These are phyloP conservation scores for Acrocera orbiculus DNA, from an alignment of 2,888 invertebrate species.

Conservation along the genomic window DNA sequence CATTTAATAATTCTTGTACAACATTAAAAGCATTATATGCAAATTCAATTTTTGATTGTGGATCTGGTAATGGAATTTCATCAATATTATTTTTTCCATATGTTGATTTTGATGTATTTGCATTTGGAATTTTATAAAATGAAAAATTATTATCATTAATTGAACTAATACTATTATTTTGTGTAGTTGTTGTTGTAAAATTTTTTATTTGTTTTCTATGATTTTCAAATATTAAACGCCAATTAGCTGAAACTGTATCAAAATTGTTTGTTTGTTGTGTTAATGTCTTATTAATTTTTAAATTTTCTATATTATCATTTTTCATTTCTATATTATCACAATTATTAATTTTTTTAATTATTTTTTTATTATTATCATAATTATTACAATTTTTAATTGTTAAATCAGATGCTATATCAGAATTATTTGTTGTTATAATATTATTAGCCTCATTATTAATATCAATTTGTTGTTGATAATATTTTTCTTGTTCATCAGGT, in stretches of 20 bases:
- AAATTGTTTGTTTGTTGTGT: too few relatives aligned
- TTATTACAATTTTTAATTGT: background rate
- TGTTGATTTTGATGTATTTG: slow-evolving; percentile 1
- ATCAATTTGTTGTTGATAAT: background rate
- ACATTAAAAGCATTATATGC: slow-evolving; percentile 13
- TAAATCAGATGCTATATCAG: background rate
- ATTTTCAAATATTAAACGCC: background rate
- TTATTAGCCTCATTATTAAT: too few relatives aligned
- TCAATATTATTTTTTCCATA: background rate
- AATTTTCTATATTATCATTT: too few relatives aligned
- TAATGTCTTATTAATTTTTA: too few relatives aligned
- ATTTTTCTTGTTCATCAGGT: background rate
- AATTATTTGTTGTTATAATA: background rate
- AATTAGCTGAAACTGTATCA: too few relatives aligned
- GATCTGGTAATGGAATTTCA: background rate
- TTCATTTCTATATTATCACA: too few relatives aligned
- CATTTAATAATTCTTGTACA: slow-evolving; percentile 14
- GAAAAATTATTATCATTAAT: too few relatives aligned
- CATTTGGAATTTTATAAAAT: slow-evolving; percentile 1
- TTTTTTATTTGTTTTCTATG: background rate
- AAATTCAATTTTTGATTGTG: slow-evolving; percentile 7
- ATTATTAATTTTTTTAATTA: too few relatives aligned
- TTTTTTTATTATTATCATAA: background rate
- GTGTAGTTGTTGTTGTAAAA: background rate
- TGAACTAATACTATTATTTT: background rate